Percentiles rank a stretch among this genome's conserved stretches.
phyloP scores from a whole-genome alignment of 2,113 vertebrate species.

The Tretioscincus oriximinensis region DNA sequence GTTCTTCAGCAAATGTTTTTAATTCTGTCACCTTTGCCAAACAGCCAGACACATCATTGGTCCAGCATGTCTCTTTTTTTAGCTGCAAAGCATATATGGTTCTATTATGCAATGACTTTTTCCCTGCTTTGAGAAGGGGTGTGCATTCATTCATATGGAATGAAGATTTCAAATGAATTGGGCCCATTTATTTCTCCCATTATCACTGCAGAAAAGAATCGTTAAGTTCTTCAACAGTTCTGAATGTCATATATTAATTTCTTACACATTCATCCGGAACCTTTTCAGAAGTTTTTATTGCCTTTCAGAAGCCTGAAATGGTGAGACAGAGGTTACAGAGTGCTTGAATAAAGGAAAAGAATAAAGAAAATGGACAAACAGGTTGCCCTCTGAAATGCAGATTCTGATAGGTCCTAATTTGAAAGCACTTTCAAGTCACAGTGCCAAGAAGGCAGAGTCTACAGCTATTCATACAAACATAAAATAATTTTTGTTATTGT shows the following conservation, averaged over 20 bases:
- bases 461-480: neutral
- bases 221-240: neutral
- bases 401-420: neutral
- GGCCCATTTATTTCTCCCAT: neutral
- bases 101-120: neutral
- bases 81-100: neutral
- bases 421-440: neutral
- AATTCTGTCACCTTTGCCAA: neutral
- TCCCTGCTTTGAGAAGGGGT: neutral
- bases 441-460: neutral
- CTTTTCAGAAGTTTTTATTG: conserved; percentile 3
- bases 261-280: neutral
- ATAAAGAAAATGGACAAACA: neutral
- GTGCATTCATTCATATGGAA: conserved; percentile 3
- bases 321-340: neutral
- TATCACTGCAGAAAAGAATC: neutral
- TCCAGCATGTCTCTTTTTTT: neutral
- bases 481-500: neutral
- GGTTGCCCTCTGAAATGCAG: too few species aligned
- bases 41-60: neutral
- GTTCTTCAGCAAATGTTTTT: neutral
- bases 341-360: neutral
- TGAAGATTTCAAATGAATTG: neutral
- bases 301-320: neutral
- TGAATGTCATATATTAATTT: conserved; percentile 1